Percentiles rank a stretch among this genome's conserved stretches.
Evolutionary conservation across 2,113 vertebrate genomes (phyloP).

Genomic region (Anarhynchus alexandrinus): DNA sequence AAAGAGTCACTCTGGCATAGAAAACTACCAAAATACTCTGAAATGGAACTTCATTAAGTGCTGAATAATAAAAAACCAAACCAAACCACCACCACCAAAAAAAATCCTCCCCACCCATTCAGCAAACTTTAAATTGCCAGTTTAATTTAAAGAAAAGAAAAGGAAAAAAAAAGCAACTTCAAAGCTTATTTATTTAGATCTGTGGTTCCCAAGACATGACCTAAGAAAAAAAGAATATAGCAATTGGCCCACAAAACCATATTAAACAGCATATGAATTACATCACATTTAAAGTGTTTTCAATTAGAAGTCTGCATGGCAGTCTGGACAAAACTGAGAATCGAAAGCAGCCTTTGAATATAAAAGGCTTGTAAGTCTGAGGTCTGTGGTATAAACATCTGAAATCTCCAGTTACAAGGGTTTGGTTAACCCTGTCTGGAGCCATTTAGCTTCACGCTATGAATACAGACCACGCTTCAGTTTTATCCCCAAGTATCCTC

Average conservation of each 20-base stretch:
- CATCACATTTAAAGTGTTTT: slow-evolving; percentile 12
- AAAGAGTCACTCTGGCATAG: not conserved
- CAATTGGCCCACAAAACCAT: not conserved
- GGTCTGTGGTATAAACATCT: not conserved
- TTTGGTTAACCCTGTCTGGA: slow-evolving; percentile 5
- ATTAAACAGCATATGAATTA: not conserved
- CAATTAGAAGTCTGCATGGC: not conserved
- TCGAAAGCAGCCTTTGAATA: not conserved
- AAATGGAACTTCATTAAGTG: not conserved
- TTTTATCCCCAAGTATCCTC: not conserved
- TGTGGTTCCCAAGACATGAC: not conserved
- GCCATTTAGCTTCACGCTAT: not conserved
- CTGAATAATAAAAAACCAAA: not conserved
- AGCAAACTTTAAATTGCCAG: not conserved
- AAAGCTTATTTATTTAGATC: slow-evolving; percentile 4
- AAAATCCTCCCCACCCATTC: not conserved
- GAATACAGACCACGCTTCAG: not conserved
- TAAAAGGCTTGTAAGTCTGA: not conserved
- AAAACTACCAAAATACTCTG: not conserved
- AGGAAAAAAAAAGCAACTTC: not conserved
- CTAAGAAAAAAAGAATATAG: not conserved
- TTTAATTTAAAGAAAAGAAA: not conserved
- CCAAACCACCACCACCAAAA: not conserved
- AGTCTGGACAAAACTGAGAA: not conserved
- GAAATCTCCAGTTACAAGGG: not conserved